These are phyloP conservation scores for Coranthus polyacanthus DNA, from an alignment of 2,797 vertebrate species.

Conservation along the genomic window DNA sequence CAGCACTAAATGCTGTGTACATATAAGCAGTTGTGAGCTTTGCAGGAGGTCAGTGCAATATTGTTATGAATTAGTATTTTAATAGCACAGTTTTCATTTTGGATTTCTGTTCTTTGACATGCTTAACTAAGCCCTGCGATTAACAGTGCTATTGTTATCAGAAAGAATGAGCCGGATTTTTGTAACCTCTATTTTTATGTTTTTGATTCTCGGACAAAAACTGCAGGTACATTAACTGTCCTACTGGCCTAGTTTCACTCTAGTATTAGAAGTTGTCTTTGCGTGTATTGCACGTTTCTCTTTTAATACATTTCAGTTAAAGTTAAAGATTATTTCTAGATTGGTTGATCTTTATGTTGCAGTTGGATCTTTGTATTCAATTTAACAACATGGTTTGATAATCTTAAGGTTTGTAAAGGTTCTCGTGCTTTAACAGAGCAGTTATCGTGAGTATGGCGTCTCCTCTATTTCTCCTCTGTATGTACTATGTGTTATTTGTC, in stretches of 20 bases:
- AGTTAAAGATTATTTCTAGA: not conserved
- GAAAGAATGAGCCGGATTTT: conserved; percentile 1
- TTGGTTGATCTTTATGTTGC: too few relatives aligned
- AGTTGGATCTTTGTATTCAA: too few relatives aligned
- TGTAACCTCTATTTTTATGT: not conserved
- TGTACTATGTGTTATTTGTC: conserved; percentile 22
- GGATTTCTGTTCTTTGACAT: not conserved
- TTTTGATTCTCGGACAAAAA: conserved; percentile 12
- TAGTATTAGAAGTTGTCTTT: not conserved
- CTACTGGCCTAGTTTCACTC: conserved; percentile 38
- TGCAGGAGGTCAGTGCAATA: not conserved
- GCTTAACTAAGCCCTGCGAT: not conserved
- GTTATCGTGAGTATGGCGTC: not conserved
- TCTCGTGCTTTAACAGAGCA: not conserved
- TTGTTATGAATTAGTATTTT: not conserved
- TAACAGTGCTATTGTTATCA: too few relatives aligned
- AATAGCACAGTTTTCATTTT: not conserved
- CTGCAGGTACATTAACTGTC: conserved; percentile 10
- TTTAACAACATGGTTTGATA: too few relatives aligned
- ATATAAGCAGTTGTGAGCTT: conserved; percentile 18
- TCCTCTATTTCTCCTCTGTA: conserved; percentile 14
- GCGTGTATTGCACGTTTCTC: not conserved
- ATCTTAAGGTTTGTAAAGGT: not conserved
- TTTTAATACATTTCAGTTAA: not conserved
- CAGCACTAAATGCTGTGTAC: conserved; percentile 1